These are phyloP conservation scores for Huso huso DNA, from an alignment of 2,797 vertebrate species.

Conservation along the genomic window DNA sequence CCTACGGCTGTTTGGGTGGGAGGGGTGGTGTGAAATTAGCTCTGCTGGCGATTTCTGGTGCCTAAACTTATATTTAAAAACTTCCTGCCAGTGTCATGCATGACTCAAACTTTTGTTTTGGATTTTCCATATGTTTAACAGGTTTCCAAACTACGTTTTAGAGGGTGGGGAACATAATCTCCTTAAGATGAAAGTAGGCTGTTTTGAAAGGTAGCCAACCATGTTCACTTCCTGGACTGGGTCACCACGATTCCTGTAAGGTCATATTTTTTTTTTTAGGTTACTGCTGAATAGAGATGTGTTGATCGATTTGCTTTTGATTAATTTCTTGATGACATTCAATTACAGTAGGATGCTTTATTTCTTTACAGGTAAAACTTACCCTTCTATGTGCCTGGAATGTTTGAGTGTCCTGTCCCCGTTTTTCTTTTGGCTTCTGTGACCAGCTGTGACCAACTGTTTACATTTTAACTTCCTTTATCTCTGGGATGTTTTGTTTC, in stretches of 20 bases:
- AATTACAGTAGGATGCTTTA: too few relatives aligned
- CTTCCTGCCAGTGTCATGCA: conserved; percentile 34
- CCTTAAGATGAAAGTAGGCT: background rate
- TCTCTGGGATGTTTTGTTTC: too few relatives aligned
- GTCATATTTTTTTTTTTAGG: too few relatives aligned
- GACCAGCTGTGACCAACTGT: too few relatives aligned
- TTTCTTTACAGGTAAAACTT: too few relatives aligned
- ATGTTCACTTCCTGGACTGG: background rate
- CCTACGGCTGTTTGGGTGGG: too few relatives aligned
- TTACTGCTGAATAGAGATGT: background rate
- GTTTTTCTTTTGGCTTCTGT: too few relatives aligned
- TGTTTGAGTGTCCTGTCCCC: too few relatives aligned
- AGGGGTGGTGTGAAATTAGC: conserved; percentile 68
- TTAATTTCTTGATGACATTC: background rate
- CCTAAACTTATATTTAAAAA: too few relatives aligned
- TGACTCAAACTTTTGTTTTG: too few relatives aligned
- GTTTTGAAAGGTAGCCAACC: background rate
- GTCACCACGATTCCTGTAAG: background rate
- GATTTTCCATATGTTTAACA: background rate
- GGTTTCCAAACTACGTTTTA: background rate
- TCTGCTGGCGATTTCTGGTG: conserved; percentile 40
- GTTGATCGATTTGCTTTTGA: background rate
- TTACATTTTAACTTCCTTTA: too few relatives aligned
- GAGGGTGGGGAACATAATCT: background rate
- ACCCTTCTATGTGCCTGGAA: too few relatives aligned